Base-by-base conservation (phyloP, 2,888 invertebrate species). In the Eupelmus urozonus region DNA sequence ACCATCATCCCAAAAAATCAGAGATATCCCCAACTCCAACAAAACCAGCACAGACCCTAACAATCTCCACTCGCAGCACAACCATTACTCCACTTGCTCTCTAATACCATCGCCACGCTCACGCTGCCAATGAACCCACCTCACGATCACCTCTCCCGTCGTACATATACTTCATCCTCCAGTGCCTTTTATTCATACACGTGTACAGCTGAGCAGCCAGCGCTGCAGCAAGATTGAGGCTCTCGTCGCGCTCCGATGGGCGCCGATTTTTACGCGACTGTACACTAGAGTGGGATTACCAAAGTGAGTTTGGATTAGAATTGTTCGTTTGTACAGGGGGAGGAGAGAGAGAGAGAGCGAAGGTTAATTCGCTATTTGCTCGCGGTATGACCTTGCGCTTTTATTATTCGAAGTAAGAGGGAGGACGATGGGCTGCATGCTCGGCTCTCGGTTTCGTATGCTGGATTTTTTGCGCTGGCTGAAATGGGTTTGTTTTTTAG, bases 341-440 rank as follows among this genome's bases (percentile, higher is more conserved):
- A 42, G 51, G 42, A 27, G 34, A 27, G 16, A 42, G 51, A 25
- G 29, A 51, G 27, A 7, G 78, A 67, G 42, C 34, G 57, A 51
- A 66, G 66, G 53, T 63, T 53, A 53, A 62, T 69, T 76, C 45
- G 62, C 62, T 53, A 40, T 66, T 74, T 53, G 62, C 69, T 69
- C 34, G 3, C 34, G 53, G 23, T 9, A 66, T 69, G 69, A 76
- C 62, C 76, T 76, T 76, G 76, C 69, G 62, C 53, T 69, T 76
- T 69, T 76, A 76, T 76, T 69, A 53, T 27, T 27, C 63, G 34
- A 34, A 34, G 34, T 34, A 34, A 34, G 34, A 34, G 34, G 34
- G 34, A 34, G n/a, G n/a, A n/a, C n/a, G n/a, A n/a, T n/a, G n/a
- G n/a, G n/a, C n/a, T n/a, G n/a, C n/a, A n/a, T n/a, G n/a, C n/a